These are phyloP conservation scores for Psittacula echo DNA, from an alignment of 2,797 vertebrate genomes.

Conservation along the genomic window DNA sequence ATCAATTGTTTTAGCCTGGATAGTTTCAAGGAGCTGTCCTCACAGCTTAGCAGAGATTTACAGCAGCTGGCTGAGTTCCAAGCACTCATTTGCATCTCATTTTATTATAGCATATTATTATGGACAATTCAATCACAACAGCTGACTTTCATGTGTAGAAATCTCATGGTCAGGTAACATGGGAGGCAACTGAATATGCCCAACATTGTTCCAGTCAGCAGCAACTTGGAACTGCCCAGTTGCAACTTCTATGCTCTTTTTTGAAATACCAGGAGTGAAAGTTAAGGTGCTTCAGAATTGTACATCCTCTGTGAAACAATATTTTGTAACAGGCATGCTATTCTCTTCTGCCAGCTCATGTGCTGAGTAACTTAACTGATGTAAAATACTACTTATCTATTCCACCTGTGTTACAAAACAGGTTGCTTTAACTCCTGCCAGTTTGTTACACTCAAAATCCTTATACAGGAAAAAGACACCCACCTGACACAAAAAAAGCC, in stretches of 20 bases:
- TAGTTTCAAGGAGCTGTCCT: conserved; percentile 26
- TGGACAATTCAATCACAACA: neutral
- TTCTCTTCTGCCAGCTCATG: neutral
- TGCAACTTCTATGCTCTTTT: neutral
- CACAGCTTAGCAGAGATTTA: conserved; percentile 42
- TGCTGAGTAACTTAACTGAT: neutral
- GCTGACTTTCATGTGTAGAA: neutral
- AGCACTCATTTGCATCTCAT: neutral
- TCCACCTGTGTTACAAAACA: neutral
- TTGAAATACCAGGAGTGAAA: neutral
- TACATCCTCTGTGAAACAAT: neutral
- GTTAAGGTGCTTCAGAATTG: neutral
- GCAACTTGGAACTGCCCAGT: neutral
- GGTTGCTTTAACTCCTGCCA: neutral
- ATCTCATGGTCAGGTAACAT: neutral
- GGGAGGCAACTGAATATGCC: neutral
- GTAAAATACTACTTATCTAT: neutral
- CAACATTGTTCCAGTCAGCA: neutral
- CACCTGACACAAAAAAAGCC: neutral
- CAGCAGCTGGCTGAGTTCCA: neutral
- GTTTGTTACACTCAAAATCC: neutral
- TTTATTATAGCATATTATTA: neutral
- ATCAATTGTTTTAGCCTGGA: conserved; percentile 25
- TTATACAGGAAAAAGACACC: neutral
- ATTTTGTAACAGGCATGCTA: neutral